Base-by-base conservation (phyloP, 1,140 invertebrate species). In the Riptortus pedestris region DNA sequence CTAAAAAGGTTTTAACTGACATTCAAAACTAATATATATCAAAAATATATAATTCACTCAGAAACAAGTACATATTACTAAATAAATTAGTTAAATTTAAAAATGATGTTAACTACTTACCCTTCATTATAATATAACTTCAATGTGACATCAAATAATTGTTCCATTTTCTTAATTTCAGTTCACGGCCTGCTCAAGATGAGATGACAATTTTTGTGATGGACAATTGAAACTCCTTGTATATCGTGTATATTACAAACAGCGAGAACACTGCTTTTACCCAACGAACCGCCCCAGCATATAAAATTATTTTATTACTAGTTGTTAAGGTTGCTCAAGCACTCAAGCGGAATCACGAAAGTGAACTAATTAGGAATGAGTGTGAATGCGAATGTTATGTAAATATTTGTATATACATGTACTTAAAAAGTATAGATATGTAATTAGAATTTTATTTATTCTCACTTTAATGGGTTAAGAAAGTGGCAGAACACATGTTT, bases 241-340 rank as follows among this genome's bases (percentile, higher is more conserved):
- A 55, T 24, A 24, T 55, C 24, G 51, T 55, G 51, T 55, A 55
- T 24, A 55, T 55, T 55, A 47, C 2, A 24, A 55, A 55, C 51
- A 55, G 51, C 51, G 51, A 55, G 16, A 24, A 55, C 24, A 24
- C 51, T 24, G 51, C 51, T 55, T 55, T 57, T 43, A 43, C 31
- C 31, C 31, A 33, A 60, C 31, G 31, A 60, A 60, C 33, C 59
- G 59, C 59, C 38, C 59, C 59, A 43, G n/a, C 28, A 33, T 33
- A 43, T 55, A 60, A 60, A 28, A 38, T 18, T 60, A 60, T 60
- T 60, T 60, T 60, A 60, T 28, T 60, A 60, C 38, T 43, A 60
- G 38, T 2, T 26, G 20, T 60, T 60, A 61, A 61, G 31, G 38
- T 61, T 61, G 60, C 60, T 61, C 60, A 61, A 61, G 60, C 60